These are phyloP conservation scores for Pandemis corylana DNA, from an alignment of 2,888 invertebrate genomes.

Conservation along the genomic window DNA sequence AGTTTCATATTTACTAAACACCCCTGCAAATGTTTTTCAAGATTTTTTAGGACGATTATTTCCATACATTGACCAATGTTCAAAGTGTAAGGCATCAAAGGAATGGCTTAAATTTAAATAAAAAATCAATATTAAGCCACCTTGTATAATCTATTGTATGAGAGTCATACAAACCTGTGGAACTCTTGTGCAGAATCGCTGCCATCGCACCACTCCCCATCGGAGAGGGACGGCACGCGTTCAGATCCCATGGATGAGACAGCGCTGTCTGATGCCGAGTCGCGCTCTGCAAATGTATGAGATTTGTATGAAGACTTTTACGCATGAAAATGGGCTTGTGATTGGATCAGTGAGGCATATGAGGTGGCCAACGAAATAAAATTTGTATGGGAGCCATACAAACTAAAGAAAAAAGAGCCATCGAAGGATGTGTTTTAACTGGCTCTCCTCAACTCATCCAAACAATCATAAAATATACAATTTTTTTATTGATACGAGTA, in stretches of 20 bases:
- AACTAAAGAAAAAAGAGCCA: neutral
- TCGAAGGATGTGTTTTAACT: no score
- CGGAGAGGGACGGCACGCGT: slow-evolving; percentile 93
- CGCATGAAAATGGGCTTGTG: neutral
- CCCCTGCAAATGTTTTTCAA: no score
- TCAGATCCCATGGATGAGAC: slow-evolving; percentile 97
- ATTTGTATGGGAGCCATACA: slow-evolving; percentile 1
- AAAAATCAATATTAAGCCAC: no score
- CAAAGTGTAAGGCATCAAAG: no score
- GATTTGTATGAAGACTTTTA: slow-evolving; percentile 1
- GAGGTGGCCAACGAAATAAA: neutral
- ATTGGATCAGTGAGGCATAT: neutral
- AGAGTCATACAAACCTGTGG: slow-evolving; percentile 77
- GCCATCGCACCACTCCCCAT: slow-evolving; percentile 96
- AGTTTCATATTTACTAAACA: no score
- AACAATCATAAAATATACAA: no score
- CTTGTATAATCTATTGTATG: neutral
- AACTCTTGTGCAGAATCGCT: slow-evolving; percentile 94
- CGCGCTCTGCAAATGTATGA: slow-evolving; percentile 81
- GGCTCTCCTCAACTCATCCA: no score
- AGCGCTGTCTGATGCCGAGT: slow-evolving; percentile 95
- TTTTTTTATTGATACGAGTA: no score
- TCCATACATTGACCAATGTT: no score
- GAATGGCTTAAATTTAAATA: no score
- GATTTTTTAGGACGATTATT: no score